Percentiles rank a stretch among this genome's conserved stretches.
These are phyloP conservation scores for Otus sunia DNA, from an alignment of 2,113 vertebrate genomes.

Conservation along the genomic window DNA sequence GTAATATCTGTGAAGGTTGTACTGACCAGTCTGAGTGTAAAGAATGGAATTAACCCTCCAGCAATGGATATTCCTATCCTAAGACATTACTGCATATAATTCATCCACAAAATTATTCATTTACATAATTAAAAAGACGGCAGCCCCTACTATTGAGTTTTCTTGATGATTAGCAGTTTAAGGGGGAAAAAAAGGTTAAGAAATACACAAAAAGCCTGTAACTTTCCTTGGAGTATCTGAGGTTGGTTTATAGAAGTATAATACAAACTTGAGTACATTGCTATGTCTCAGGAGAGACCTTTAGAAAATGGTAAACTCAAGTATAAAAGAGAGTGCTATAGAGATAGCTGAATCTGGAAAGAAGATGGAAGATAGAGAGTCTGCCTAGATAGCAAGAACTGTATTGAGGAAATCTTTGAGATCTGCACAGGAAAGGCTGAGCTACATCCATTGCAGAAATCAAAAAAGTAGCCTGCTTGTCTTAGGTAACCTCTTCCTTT, in stretches of 20 bases:
- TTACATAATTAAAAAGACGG: background rate
- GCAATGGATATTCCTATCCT: background rate
- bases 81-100: background rate
- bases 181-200: background rate
- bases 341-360: background rate
- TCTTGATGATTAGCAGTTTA: background rate
- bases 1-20: background rate
- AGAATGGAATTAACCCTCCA: constrained; percentile 2
- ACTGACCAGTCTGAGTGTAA: background rate
- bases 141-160: background rate
- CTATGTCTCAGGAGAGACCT: background rate
- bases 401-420: background rate
- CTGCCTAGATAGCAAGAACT: background rate
- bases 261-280: background rate
- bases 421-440: background rate
- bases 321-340: background rate
- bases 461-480: background rate
- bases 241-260: background rate
- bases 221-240: background rate
- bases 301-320: background rate
- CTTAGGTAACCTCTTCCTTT: background rate
- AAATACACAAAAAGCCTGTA: background rate
- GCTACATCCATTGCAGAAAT: background rate
- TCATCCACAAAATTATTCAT: background rate
- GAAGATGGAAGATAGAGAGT: background rate